Percentiles rank a stretch among this genome's conserved stretches.
phyloP scores from a whole-genome alignment of 2,888 invertebrate species.

The Andrena praecox region DNA sequence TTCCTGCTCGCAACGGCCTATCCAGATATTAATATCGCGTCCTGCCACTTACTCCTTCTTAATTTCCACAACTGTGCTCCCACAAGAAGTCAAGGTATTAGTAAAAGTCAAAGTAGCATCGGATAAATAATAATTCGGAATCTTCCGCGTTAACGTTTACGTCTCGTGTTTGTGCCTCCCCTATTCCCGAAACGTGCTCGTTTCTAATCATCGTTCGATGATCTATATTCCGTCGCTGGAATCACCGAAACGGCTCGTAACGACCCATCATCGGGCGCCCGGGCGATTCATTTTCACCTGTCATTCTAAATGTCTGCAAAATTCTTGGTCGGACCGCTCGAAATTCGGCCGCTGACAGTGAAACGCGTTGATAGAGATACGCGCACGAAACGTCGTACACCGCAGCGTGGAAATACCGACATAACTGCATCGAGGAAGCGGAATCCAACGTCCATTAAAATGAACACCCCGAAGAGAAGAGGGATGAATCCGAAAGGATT shows the following conservation, averaged over 20 bases:
- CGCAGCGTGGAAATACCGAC: constrained; percentile 26
- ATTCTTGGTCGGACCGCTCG: constrained; percentile 28
- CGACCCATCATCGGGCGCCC: constrained; percentile 25
- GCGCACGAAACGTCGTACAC: constrained; percentile 22
- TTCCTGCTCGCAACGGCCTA: constrained; percentile 44
- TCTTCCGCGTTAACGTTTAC: background rate
- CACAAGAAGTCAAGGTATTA: background rate
- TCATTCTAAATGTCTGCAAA: constrained; percentile 33
- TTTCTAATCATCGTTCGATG: background rate
- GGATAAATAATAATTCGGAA: background rate
- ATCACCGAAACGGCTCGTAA: background rate
- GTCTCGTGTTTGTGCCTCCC: background rate
- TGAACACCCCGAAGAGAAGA: constrained; percentile 35
- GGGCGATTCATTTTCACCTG: constrained; percentile 32
- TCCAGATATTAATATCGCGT: constrained; percentile 40
- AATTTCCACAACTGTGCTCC: background rate
- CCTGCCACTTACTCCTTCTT: background rate
- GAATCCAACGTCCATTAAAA: constrained; percentile 52
- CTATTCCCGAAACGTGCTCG: background rate
- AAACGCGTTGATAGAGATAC: constrained; percentile 40
- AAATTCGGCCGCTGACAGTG: constrained; percentile 42
- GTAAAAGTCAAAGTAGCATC: too few relatives aligned
- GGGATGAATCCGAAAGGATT: constrained; percentile 52
- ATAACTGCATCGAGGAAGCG: constrained; percentile 35
- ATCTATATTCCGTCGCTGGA: background rate